Evolutionary conservation across 2,888 invertebrate species (phyloP).

Genomic region (Augochlorella aurata): DNA sequence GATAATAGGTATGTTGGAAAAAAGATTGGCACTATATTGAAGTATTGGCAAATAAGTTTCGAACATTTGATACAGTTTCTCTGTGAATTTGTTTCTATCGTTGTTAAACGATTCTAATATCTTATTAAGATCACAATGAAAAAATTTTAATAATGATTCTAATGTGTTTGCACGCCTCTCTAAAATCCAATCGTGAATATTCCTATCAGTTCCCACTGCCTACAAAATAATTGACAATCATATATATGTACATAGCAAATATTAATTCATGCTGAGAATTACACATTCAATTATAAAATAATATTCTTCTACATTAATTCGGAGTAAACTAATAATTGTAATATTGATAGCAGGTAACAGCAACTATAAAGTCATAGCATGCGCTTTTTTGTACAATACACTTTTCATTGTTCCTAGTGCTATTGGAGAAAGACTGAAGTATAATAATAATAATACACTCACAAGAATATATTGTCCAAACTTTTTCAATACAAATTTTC

Average conservation of each 20-base stretch:
- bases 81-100: conserved; percentile 85
- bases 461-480: conserved; percentile 93
- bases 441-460: conserved; percentile 76
- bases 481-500: conserved; percentile 93
- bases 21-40: conserved; percentile 91
- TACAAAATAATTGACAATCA: conserved; percentile 79
- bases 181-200: conserved; percentile 92
- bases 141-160: conserved; percentile 90
- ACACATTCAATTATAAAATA: conserved; percentile 14
- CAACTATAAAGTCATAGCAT: conserved; percentile 16
- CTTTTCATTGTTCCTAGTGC: not conserved
- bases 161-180: conserved; percentile 90
- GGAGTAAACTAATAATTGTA: conserved; percentile 29
- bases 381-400: not conserved
- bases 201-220: conserved; percentile 94
- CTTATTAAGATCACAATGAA: conserved; percentile 91
- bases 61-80: conserved; percentile 92
- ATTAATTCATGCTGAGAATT: conserved; percentile 6
- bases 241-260: conserved; percentile 21
- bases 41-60: conserved; percentile 94
- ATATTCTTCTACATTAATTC: conserved; percentile 26
- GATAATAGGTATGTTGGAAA: conserved; percentile 91
- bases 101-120: conserved; percentile 85
- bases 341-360: conserved; percentile 28
- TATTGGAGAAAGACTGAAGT: not conserved